Percentiles rank a stretch among this genome's conserved stretches.
Evolutionary conservation across 2,797 vertebrate genomes (phyloP).

Genomic region (Benthosema pterotum): DNA sequence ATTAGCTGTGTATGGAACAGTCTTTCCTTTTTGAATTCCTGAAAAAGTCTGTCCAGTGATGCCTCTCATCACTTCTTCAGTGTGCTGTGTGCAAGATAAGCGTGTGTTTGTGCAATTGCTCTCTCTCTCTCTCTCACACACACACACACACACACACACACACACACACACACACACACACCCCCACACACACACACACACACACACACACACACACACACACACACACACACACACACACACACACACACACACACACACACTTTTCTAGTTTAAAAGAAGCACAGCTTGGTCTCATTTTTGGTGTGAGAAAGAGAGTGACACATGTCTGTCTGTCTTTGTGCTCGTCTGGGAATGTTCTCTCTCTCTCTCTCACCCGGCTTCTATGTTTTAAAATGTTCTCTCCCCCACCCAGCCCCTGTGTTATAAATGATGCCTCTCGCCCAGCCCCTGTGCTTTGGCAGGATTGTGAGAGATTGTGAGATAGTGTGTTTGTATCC

Average conservation of each 20-base stretch:
- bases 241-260: background rate
- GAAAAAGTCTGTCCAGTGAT: background rate
- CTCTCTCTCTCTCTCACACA: too few relatives aligned
- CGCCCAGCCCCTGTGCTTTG: conserved; percentile 35
- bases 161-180: too few relatives aligned
- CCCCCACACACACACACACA: background rate
- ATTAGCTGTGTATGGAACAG: conserved; percentile 24
- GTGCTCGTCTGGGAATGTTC: conserved; percentile 33
- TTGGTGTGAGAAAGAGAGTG: conserved; percentile 21
- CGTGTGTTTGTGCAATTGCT: too few relatives aligned
- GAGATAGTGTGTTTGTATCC: conserved; percentile 72
- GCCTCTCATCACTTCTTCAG: conserved; percentile 6
- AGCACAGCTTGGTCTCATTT: conserved; percentile 11
- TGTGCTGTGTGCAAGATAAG: background rate
- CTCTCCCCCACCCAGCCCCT: too few relatives aligned
- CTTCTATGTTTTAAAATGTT: too few relatives aligned
- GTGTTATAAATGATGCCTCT: conserved; percentile 21
- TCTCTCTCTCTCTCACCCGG: conserved; percentile 7
- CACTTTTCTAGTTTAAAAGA: conserved; percentile 35
- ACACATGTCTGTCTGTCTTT: conserved; percentile 18
- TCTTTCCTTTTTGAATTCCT: conserved; percentile 23
- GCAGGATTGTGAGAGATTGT: conserved; percentile 57
- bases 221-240: too few relatives aligned
- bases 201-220: too few relatives aligned
- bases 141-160: too few relatives aligned